phyloP scores from a whole-genome alignment of 2,113 vertebrate genomes.

The Eonycteris spelaea region DNA sequence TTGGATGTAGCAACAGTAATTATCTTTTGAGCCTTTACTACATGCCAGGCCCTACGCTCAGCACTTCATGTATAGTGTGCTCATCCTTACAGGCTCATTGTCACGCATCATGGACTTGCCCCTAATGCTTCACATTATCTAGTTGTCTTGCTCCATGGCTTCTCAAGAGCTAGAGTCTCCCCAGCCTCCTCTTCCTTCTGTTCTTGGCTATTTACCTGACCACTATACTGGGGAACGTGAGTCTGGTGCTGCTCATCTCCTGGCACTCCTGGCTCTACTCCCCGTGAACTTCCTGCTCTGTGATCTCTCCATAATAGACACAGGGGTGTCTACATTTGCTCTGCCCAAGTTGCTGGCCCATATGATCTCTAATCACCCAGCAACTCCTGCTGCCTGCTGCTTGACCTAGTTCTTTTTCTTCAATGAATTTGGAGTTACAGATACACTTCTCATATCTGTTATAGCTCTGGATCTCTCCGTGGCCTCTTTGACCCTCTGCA shows the following conservation, averaged over 20 bases:
- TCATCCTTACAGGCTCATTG: neutral
- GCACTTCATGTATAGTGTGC: neutral
- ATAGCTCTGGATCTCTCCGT: constrained; percentile 70
- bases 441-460: constrained; percentile 63
- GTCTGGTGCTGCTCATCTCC: constrained; percentile 67
- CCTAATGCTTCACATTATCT: constrained; percentile 63
- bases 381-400: constrained; percentile 62
- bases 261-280: constrained; percentile 59
- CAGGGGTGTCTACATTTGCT: constrained; percentile 50
- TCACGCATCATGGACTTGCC: constrained; percentile 51
- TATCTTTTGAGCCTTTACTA: neutral
- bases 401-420: constrained; percentile 74
- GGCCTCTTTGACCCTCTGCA: constrained; percentile 65
- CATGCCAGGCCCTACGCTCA: neutral
- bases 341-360: constrained; percentile 69
- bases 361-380: constrained; percentile 32
- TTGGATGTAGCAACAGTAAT: neutral
- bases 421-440: constrained; percentile 65
- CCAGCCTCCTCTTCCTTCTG: neutral
- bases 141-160: constrained; percentile 60
- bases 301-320: constrained; percentile 66
- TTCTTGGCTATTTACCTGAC: constrained; percentile 63
- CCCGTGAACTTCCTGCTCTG: constrained; percentile 75
- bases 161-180: neutral
- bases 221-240: constrained; percentile 65